Evolutionary conservation across 1,140 invertebrate species (phyloP).

Genomic region (Papilio machaon): DNA sequence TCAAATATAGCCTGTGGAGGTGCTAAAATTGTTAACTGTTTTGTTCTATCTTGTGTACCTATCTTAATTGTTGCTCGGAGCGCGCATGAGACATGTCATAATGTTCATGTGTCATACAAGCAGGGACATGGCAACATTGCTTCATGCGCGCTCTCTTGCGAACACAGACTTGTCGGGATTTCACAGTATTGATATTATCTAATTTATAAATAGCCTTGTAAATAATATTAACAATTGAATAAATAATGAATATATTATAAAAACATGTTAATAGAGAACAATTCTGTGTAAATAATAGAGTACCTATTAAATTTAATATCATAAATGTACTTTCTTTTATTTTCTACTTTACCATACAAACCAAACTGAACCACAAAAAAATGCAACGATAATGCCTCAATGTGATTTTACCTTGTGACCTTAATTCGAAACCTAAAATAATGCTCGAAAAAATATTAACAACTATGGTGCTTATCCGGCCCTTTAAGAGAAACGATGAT

Average conservation of each 20-base stretch:
- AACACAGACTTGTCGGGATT: slow-evolving; percentile 68
- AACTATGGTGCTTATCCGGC: too few species aligned
- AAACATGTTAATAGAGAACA: slow-evolving; percentile 81
- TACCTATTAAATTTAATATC: slow-evolving; percentile 82
- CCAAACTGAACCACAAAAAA: background rate
- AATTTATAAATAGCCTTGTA: slow-evolving; percentile 73
- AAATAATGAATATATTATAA: slow-evolving; percentile 76
- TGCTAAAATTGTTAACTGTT: slow-evolving; percentile 70
- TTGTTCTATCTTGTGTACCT: slow-evolving; percentile 38
- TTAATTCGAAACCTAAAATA: too few species aligned
- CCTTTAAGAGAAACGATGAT: too few species aligned
- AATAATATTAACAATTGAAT: slow-evolving; percentile 80
- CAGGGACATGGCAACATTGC: slow-evolving; percentile 24
- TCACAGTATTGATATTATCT: slow-evolving; percentile 70
- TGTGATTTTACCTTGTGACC: too few species aligned
- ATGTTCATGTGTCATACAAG: slow-evolving; percentile 3
- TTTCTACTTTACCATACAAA: background rate
- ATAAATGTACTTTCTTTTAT: slow-evolving; percentile 65
- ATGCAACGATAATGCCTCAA: too few species aligned
- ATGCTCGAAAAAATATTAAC: too few species aligned
- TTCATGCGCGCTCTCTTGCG: slow-evolving; percentile 46
- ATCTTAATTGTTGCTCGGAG: slow-evolving; percentile 17
- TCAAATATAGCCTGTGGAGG: slow-evolving; percentile 69
- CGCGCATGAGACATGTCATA: slow-evolving; percentile 2
- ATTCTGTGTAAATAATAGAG: slow-evolving; percentile 82